Conservation (phyloP, 2,888 invertebrate genomes). For the Apamea monoglypha region DNA sequence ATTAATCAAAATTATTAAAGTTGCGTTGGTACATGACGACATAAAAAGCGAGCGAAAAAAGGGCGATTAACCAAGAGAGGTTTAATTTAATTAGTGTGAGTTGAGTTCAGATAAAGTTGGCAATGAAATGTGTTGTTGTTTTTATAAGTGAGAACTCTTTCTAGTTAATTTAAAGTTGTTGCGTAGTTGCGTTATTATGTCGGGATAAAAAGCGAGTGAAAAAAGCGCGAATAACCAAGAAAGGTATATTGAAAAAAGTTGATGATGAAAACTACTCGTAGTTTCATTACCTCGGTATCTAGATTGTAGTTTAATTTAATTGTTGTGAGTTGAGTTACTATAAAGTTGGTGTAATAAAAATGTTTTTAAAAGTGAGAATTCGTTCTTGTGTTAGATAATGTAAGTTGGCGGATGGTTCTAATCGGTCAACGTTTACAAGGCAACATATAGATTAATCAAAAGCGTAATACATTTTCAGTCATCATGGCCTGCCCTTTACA, state of each 20-base stretch:
- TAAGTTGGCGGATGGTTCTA: background rate
- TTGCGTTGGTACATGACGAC: constrained; percentile 55
- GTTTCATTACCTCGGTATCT: background rate
- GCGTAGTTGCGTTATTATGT: too few relatives aligned
- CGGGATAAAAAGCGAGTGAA: constrained; percentile 78
- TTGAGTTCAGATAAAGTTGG: constrained; percentile 4
- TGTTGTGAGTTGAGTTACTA: background rate
- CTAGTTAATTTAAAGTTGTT: too few relatives aligned
- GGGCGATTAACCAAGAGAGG: constrained; percentile 69
- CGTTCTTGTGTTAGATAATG: background rate
- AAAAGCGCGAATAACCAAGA: constrained; percentile 72
- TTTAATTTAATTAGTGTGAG: constrained; percentile 44
- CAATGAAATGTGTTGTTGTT: constrained; percentile 10
- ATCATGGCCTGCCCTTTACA: background rate
- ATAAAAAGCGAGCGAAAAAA: constrained; percentile 78
- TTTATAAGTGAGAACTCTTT: background rate
- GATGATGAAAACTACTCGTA: too few relatives aligned
- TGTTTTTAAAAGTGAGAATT: background rate
- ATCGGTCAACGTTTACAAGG: background rate
- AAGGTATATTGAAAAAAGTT: constrained; percentile 64
- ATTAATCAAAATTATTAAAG: background rate
- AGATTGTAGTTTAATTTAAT: background rate
- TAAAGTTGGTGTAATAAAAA: background rate
- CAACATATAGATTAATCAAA: background rate
- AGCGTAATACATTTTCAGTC: background rate